Evolutionary conservation across 2,797 vertebrate genomes (phyloP).

Genomic region (Cyclura pinguis): DNA sequence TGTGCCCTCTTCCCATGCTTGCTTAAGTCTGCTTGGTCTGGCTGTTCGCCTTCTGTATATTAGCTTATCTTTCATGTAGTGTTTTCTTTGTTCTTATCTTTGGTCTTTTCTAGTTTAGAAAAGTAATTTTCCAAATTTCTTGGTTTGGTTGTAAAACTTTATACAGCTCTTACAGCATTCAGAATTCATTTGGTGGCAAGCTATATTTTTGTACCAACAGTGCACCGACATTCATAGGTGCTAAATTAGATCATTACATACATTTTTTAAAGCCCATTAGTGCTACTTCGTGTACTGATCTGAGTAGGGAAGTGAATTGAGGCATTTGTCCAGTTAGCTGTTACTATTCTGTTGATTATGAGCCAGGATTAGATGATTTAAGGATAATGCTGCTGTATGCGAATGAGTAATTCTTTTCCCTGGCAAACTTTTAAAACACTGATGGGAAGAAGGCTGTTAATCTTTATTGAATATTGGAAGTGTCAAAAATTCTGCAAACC

Average conservation of each 20-base stretch:
- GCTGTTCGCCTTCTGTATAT: background rate
- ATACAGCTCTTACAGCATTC: constrained; percentile 46
- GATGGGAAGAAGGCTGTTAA: constrained; percentile 52
- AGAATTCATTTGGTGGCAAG: constrained; percentile 35
- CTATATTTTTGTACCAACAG: constrained; percentile 6
- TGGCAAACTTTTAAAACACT: constrained; percentile 27
- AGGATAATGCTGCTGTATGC: constrained; percentile 23
- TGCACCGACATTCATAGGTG: constrained; percentile 34
- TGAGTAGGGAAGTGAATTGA: constrained; percentile 57
- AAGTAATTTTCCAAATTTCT: background rate
- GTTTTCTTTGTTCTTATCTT: background rate
- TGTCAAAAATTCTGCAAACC: background rate
- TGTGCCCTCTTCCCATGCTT: too few relatives aligned
- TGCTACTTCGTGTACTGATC: constrained; percentile 59
- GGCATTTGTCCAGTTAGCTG: constrained; percentile 58
- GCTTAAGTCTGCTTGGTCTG: background rate
- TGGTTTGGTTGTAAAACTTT: background rate
- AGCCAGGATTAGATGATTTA: constrained; percentile 53
- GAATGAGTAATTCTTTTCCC: constrained; percentile 24
- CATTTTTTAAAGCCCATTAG: constrained; percentile 60
- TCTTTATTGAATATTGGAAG: constrained; percentile 48
- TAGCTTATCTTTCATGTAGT: background rate
- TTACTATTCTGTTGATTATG: constrained; percentile 50
- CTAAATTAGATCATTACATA: constrained; percentile 52
- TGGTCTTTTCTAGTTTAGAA: background rate